These are phyloP conservation scores for Imbricaverruca yamaguchii DNA, from an alignment of 2,888 invertebrate genomes.

Conservation along the genomic window DNA sequence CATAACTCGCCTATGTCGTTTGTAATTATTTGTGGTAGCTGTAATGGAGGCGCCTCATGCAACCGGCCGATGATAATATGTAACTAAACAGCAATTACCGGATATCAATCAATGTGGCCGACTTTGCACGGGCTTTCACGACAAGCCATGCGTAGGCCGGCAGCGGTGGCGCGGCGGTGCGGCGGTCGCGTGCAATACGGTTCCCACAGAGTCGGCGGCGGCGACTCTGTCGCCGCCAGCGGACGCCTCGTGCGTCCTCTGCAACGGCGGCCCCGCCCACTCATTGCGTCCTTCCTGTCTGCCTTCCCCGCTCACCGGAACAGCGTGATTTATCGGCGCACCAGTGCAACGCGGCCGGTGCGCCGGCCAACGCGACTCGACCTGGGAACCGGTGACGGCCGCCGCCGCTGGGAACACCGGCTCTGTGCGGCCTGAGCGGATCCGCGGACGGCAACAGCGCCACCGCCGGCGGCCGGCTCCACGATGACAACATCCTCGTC, in stretches of 20 bases:
- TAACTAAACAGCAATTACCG: slow-evolving; percentile 8
- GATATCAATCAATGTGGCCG: slow-evolving; percentile 15
- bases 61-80: slow-evolving; percentile 13
- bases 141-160: slow-evolving; percentile 7
- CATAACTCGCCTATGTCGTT: slow-evolving; percentile 15
- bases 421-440: no score
- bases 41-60: slow-evolving; percentile 4
- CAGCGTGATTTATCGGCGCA: neutral
- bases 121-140: neutral
- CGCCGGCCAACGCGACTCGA: neutral
- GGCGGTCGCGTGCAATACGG: neutral
- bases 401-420: no score
- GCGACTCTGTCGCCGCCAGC: neutral
- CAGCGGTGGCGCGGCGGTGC: neutral
- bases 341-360: neutral
- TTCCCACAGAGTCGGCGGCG: neutral
- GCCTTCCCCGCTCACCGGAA: neutral
- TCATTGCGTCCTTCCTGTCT: neutral
- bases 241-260: neutral
- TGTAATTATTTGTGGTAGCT: slow-evolving; percentile 18
- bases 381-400: no score
- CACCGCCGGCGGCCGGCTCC: no score
- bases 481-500: no score
- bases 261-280: slow-evolving; percentile 9
- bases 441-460: no score